These are phyloP conservation scores for Aphodius sticticus DNA, from an alignment of 2,888 invertebrate genomes.

Conservation along the genomic window DNA sequence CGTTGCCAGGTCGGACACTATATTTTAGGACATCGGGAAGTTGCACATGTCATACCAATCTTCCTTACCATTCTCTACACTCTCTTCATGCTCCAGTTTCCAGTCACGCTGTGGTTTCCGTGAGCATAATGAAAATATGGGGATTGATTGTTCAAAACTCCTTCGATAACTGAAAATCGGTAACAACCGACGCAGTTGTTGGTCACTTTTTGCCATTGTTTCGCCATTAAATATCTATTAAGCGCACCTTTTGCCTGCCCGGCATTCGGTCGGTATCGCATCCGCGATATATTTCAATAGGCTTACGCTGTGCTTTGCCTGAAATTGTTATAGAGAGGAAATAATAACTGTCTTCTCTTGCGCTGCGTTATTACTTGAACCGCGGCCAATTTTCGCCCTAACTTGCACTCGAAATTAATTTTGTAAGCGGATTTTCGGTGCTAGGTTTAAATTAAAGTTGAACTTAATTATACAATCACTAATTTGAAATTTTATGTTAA, in stretches of 20 bases:
- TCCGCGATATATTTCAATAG: neutral
- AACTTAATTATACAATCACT: too few relatives aligned
- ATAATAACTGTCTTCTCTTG: neutral
- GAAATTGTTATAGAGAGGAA: neutral
- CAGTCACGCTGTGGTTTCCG: conserved; percentile 15
- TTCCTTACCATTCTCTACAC: conserved; percentile 25
- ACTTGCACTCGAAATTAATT: too few relatives aligned
- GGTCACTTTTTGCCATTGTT: neutral
- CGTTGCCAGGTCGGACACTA: too few relatives aligned
- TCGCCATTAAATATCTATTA: neutral
- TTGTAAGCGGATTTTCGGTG: too few relatives aligned
- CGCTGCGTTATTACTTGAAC: neutral
- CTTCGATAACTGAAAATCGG: neutral
- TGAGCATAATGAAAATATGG: conserved; percentile 22
- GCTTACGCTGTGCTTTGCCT: neutral
- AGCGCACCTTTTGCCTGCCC: neutral
- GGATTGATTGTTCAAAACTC: conserved; percentile 15
- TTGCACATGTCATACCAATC: conserved; percentile 39
- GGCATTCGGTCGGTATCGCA: neutral
- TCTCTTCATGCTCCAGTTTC: conserved; percentile 20
- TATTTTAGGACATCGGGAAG: conserved; percentile 34
- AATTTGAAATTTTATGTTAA: too few relatives aligned
- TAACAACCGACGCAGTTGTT: neutral
- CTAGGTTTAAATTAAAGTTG: too few relatives aligned
- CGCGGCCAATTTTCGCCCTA: neutral